A percentile compares a stretch with the other conserved stretches of the same genome.
Conservation (phyloP, 2,113 vertebrate genomes). For the Oophaga pumilio region DNA sequence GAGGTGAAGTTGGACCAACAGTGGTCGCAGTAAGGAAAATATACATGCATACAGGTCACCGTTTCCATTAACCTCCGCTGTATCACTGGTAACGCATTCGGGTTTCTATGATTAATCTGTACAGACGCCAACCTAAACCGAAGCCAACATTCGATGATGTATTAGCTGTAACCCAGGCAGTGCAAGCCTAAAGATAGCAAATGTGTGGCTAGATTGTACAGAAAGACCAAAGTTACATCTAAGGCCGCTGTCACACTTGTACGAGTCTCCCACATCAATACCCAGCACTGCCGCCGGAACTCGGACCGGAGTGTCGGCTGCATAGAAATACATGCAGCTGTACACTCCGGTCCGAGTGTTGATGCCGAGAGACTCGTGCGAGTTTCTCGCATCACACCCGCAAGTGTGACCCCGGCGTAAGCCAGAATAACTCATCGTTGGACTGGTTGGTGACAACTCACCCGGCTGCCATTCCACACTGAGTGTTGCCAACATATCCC, state of each 20-base stretch:
- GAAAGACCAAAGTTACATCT: not conserved
- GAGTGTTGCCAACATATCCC: not conserved
- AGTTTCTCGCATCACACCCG: too few species aligned
- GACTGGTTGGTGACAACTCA: not conserved
- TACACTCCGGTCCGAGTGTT: too few species aligned
- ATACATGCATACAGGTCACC: not conserved
- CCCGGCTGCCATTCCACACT: not conserved
- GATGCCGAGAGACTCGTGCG: too few species aligned
- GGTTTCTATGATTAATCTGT: not conserved
- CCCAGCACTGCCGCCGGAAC: too few species aligned
- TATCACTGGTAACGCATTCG: not conserved
- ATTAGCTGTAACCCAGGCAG: not conserved
- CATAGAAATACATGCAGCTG: too few species aligned
- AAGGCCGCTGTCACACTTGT: too few species aligned
- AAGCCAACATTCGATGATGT: too few species aligned
- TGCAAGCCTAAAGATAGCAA: not conserved
- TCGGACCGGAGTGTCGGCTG: too few species aligned
- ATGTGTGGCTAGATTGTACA: not conserved
- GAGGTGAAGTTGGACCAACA: not conserved
- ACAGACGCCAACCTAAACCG: not conserved
- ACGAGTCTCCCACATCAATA: too few species aligned
- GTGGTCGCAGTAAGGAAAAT: not conserved
- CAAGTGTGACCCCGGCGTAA: too few species aligned
- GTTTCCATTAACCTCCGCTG: slow-evolving; percentile 11
- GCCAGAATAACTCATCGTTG: not conserved